Evolutionary conservation across 2,797 vertebrate species (phyloP).

Genomic region (Petrocephalus sullivani): DNA sequence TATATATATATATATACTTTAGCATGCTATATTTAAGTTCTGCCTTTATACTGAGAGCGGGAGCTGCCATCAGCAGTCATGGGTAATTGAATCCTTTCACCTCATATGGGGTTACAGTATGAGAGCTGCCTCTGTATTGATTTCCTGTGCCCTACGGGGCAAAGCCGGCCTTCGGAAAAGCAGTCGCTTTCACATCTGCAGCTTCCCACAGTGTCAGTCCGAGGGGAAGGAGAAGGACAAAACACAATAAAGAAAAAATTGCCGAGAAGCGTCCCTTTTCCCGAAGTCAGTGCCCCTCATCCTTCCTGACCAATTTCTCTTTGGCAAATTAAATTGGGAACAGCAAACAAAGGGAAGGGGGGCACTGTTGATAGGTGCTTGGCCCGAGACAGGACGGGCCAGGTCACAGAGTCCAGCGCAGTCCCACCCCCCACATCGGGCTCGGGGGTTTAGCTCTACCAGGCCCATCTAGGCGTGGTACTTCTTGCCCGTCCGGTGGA

Average conservation of each 20-base stretch:
- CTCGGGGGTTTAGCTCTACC: neutral
- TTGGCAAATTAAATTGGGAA: conserved; percentile 41
- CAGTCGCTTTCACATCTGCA: conserved; percentile 28
- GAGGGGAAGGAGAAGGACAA: neutral
- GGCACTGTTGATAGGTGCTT: conserved; percentile 24
- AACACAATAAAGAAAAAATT: conserved; percentile 3
- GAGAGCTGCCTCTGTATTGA: conserved; percentile 2
- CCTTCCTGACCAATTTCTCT: conserved; percentile 16
- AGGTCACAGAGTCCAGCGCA: neutral
- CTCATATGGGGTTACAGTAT: conserved; percentile 1
- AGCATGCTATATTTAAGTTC: conserved; percentile 20
- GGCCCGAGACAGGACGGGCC: conserved; percentile 30
- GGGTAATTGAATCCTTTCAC: conserved; percentile 2
- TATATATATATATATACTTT: neutral
- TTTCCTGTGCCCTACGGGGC: neutral
- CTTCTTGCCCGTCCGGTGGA: conserved; percentile 91
- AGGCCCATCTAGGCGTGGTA: conserved; percentile 75
- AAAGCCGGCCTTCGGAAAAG: conserved; percentile 37
- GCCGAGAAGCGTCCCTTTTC: conserved; percentile 12
- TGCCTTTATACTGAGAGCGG: neutral
- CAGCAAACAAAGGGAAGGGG: conserved; percentile 34
- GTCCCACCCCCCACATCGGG: neutral
- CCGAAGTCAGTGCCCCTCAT: conserved; percentile 17
- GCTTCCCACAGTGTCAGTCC: conserved; percentile 17
- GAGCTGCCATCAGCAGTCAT: neutral